phyloP scores from a whole-genome alignment of 2,888 invertebrate genomes.

The Idaea dimidiata region DNA sequence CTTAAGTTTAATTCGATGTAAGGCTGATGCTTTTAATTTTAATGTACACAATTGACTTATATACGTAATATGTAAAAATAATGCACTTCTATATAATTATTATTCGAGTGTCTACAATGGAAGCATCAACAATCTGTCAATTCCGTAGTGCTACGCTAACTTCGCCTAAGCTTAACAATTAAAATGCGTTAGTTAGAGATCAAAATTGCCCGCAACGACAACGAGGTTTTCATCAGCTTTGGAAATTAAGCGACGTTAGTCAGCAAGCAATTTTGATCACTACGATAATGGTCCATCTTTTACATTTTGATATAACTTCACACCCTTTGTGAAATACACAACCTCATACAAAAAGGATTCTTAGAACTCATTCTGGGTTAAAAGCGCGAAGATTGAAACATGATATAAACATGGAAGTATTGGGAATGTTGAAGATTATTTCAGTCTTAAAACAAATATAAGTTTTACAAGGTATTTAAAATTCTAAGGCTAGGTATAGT shows the following conservation, averaged over 20 bases:
- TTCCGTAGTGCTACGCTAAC: slow-evolving; percentile 74
- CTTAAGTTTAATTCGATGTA: not conserved
- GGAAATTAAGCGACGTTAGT: slow-evolving; percentile 4
- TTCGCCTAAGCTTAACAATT: slow-evolving; percentile 61
- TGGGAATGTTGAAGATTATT: slow-evolving; percentile 38
- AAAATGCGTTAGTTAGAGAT: slow-evolving; percentile 52
- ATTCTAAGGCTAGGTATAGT: slow-evolving; percentile 10
- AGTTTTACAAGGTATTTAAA: slow-evolving; percentile 14
- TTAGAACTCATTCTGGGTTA: slow-evolving; percentile 6
- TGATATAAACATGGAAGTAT: slow-evolving; percentile 29
- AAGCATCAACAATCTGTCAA: slow-evolving; percentile 75
- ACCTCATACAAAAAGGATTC: slow-evolving; percentile 45
- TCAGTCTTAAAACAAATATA: slow-evolving; percentile 44
- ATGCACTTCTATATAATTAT: slow-evolving; percentile 48
- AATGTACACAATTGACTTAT: slow-evolving; percentile 20
- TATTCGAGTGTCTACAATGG: slow-evolving; percentile 51
- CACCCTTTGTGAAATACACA: slow-evolving; percentile 63
- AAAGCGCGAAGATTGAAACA: slow-evolving; percentile 16
- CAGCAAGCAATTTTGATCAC: slow-evolving; percentile 51
- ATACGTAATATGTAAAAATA: slow-evolving; percentile 35
- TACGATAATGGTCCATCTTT: slow-evolving; percentile 72
- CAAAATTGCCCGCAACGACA: slow-evolving; percentile 48
- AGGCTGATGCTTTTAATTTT: slow-evolving; percentile 1
- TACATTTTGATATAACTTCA: slow-evolving; percentile 73
- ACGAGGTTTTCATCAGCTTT: slow-evolving; percentile 19